Percentiles rank a stretch among this genome's conserved stretches.
phyloP scores from a whole-genome alignment of 2,888 invertebrate species.

The Andrena minutula region DNA sequence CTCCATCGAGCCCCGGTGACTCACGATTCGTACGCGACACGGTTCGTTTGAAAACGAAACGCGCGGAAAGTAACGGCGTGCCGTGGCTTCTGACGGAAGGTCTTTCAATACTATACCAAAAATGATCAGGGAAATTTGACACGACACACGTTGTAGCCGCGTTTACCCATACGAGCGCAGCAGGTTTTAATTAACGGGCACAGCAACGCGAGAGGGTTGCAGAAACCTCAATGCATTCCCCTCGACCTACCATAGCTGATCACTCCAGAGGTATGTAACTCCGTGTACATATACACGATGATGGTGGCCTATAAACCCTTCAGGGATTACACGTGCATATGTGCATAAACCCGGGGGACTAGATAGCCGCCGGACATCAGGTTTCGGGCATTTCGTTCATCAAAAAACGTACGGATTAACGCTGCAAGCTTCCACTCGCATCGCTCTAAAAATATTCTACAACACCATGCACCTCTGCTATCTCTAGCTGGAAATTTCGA shows the following conservation, averaged over 20 bases:
- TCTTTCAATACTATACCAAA: constrained; percentile 38
- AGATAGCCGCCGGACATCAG: constrained; percentile 68
- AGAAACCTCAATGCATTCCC: constrained; percentile 59
- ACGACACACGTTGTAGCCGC: constrained; percentile 34
- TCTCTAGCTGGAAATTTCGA: neutral
- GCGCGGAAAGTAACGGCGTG: constrained; percentile 16
- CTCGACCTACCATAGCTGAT: constrained; percentile 63
- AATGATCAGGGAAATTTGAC: constrained; percentile 65
- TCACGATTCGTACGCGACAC: neutral
- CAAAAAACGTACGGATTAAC: constrained; percentile 76
- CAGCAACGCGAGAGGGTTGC: constrained; percentile 42
- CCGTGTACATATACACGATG: constrained; percentile 55
- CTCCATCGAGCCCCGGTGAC: neutral
- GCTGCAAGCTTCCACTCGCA: constrained; percentile 66
- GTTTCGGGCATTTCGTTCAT: constrained; percentile 72
- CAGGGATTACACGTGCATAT: constrained; percentile 79
- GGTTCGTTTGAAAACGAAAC: neutral
- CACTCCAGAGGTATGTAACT: constrained; percentile 68
- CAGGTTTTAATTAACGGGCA: constrained; percentile 79
- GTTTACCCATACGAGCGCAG: constrained; percentile 50
- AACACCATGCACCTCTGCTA: neutral
- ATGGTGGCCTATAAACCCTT: constrained; percentile 78
- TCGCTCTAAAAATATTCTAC: constrained; percentile 14
- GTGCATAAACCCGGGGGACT: constrained; percentile 74
- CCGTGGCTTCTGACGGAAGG: constrained; percentile 26